phyloP scores from a whole-genome alignment of 2,888 invertebrate genomes.

The Conus canariensis region DNA sequence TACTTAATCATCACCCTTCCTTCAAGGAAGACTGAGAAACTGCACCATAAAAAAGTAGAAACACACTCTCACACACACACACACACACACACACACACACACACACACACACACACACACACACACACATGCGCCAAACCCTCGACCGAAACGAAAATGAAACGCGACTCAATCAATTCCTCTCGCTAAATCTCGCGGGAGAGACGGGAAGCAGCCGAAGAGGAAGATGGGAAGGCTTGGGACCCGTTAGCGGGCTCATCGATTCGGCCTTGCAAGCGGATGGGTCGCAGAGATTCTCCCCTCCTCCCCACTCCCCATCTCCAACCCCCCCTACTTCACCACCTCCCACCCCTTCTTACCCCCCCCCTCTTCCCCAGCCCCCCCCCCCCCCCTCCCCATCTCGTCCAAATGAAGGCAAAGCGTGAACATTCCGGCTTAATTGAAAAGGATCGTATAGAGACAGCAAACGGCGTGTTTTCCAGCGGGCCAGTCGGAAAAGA shows the following conservation, averaged over 20 bases:
- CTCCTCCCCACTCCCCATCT: not conserved
- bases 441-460: conserved; percentile 41
- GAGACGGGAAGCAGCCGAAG: not conserved
- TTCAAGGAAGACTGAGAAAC: too few species aligned
- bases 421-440: conserved; percentile 43
- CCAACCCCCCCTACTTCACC: not conserved
- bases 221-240: not conserved
- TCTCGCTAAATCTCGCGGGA: conserved; percentile 10
- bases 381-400: not conserved
- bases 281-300: not conserved
- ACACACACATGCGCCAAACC: not conserved
- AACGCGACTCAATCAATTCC: conserved; percentile 15
- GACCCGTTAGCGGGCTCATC: not conserved
- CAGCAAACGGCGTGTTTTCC: conserved; percentile 44
- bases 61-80: not conserved
- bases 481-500: conserved; percentile 31
- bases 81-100: not conserved
- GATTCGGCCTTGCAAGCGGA: not conserved
- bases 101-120: not conserved
- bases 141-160: not conserved
- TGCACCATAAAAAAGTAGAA: not conserved
- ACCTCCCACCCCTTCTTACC: not conserved
- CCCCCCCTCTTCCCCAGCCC: too few species aligned
- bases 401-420: conserved; percentile 40
- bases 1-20: too few species aligned